Evolutionary conservation across 1,140 invertebrate genomes (phyloP), one percentile per base, ranked within the genome.

Genomic region (Hycleus phaleratus): DNA sequence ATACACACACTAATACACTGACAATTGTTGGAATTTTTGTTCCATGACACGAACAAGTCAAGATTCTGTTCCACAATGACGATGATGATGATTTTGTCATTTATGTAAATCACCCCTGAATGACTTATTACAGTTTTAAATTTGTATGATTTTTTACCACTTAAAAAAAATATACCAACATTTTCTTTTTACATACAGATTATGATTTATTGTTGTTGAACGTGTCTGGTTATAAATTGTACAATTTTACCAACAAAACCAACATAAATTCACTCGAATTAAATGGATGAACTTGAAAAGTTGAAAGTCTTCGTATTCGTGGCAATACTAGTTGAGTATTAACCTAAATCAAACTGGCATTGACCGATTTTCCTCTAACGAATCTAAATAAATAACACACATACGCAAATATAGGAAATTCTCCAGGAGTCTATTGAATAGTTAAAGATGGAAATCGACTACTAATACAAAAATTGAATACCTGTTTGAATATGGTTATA

Each of bases 71-170:
- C 46, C 38, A 56, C 26, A 46, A 56, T 56, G 54, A 56, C 46
- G 39, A 32, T 32, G 32, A 32, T 32, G 32, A 32, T 32, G 32
- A 32, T 7, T 4, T 1, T 32, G 32, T 5, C 32, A 43, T 57
- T 57, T 53, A 57, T 57, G 48, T 57, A 57, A 57, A 57, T 57
- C 56, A 49, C 49, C 38, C 39, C 18, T 18, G 7, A 32, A 4
- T 7, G 48, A 56, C 54, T 56, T 56, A 56, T 56, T 56, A 56
- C 54, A 48, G 46, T 48, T 56, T 48, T 48, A 56, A 46, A 48
- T 56, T 56, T 48, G 46, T 56, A 49, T 56, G 54, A 48, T 39
- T 56, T 56, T 18, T 18, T 18, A 18, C 18, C 18, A 18, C 18
- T 18, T 18, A 18, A 18, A 18, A 18, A 47, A 48, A 48, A 42